phyloP scores from a whole-genome alignment of 2,113 vertebrate species.

The Anguilla rostrata region DNA sequence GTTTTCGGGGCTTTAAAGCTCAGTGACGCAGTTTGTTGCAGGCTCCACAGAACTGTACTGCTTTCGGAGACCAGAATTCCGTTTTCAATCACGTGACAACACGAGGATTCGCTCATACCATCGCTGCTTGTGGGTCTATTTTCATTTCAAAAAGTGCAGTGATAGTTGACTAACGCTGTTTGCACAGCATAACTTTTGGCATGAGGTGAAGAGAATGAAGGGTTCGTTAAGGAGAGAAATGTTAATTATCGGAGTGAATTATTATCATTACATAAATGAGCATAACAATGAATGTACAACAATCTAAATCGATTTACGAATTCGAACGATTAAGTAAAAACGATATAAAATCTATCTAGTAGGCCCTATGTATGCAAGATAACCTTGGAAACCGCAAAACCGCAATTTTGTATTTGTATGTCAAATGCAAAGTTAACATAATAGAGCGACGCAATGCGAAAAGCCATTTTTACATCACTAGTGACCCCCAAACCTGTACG shows the following conservation, averaged over 20 bases:
- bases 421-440: no score
- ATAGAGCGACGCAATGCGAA: no score
- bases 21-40: slow-evolving; percentile 67
- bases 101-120: neutral
- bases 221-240: neutral
- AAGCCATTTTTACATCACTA: no score
- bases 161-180: no score
- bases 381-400: no score
- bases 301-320: neutral
- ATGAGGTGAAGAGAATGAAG: no score
- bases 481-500: no score
- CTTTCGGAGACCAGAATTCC: slow-evolving; percentile 30
- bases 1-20: neutral
- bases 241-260: neutral
- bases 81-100: slow-evolving; percentile 53
- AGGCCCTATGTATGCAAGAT: no score
- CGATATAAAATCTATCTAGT: no score
- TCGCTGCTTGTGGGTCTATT: neutral
- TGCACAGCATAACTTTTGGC: neutral
- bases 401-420: no score
- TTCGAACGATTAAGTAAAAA: no score
- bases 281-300: neutral
- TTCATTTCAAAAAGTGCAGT: neutral
- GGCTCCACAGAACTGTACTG: slow-evolving; percentile 31
- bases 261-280: neutral